Base-by-base conservation (phyloP, 2,888 invertebrate species). In the Abscondita cerata region DNA sequence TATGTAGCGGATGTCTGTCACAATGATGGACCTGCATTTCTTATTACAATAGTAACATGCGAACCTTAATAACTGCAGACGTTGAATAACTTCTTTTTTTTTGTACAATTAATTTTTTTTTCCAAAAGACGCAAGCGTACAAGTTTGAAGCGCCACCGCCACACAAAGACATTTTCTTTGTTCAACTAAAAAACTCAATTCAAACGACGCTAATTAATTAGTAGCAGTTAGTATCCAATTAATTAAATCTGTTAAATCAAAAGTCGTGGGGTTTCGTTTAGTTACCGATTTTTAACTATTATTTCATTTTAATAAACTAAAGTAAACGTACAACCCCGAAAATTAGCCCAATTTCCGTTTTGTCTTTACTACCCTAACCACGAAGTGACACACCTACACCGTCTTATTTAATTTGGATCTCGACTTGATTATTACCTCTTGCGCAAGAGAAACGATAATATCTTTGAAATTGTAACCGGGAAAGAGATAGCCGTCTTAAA, bases 391-490 rank as follows among this genome's bases (percentile, higher is more conserved):
- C 69, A 69, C 71, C 72, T 71, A 67, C 67, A 65, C 53, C 54
- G 69, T 69, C 67, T 72, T 69, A 70, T 73, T 72, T 73, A 69
- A 68, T 69, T 68, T 67, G 68, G 68, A 68, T 66, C 67, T 62
- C 68, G 70, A 61, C 69, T 64, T 61, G 69, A 65, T 70, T 69
- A 71, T 70, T 70, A 70, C 67, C 70, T 67, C 62, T 18, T 19
- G 44, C n/a, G n/a, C n/a, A n/a, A n/a, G n/a, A 19, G n/a, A 44
- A 62, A 68, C 65, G 66, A 65, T 66, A 66, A 64, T 65, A 67
- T 70, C 65, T 69, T 68, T 65, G 57, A 65, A 67, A 70, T 70
- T 68, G 65, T 68, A 6, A 6, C 6, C 59, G 59, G 52, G 46
- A 48, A 57, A 56, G 55, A 51, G 59, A 53, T 18, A n/a, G 18